Evolutionary conservation across 2,113 vertebrate species (phyloP), one percentile per base, ranked within the genome.

Genomic region (Hypanus sabinus): DNA sequence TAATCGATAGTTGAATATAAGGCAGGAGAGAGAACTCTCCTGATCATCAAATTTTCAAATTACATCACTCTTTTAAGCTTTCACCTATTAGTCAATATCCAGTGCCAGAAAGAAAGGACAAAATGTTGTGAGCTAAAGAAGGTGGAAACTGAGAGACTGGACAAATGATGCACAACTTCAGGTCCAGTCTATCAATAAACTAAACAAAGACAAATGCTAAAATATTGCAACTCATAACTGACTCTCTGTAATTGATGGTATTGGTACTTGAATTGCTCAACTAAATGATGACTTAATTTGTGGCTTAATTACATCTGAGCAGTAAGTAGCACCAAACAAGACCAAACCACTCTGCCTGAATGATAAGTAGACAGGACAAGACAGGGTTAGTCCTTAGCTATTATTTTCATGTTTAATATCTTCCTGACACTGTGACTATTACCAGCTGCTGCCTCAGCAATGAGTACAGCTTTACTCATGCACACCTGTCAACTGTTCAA

Each of bases 371-470:
- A 93, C 20, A 73, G 9, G 8, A 55, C 83, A 87, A 12, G 55
- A 60, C 36, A 55, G 68, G 33, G 20, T 73, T 46, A 70, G 14
- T 70, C n/a, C 62, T 22, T 60, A 91, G 33, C 62, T 68, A 73
- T 93, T 93, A 93, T 73, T 93, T 93, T 68, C 90, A 93, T 73
- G 68, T 70, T 93, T 93, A 93, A 93, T 93, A 93, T 73, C 90
- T 73, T 93, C 91, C 70, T 27, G 38, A 38, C 68, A 46, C 24
- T 55, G 38, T 93, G 70, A 38, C 70, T 46, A 38, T 46, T 71
- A 93, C 38, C 91, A 93, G 33, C 85, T 55, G 91, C 33, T 38
- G 33, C 70, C 85, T 93, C 68, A 93, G 33, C 91, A 75, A 38
- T 93, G 91, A 24, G 12, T 8, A 71, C 62, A 30, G 91, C 22